Percentiles rank a stretch among this genome's conserved stretches.
Evolutionary conservation across 2,888 invertebrate species (phyloP).

Genomic region (Taphrorychus bicolor): DNA sequence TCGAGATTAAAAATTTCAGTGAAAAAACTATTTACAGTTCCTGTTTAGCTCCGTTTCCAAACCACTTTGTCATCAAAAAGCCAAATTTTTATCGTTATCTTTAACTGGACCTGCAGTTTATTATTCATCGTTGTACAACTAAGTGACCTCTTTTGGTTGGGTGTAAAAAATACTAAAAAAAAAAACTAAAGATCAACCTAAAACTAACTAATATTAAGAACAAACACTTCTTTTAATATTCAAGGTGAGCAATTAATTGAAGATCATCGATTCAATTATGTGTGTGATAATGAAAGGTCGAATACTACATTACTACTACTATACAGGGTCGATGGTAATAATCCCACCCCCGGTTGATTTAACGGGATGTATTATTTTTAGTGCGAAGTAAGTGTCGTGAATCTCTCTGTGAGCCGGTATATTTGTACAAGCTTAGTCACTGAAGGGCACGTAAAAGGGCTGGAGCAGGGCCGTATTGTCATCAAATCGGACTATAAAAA

Average conservation of each 20-base stretch:
- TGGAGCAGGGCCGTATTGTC: slow-evolving; percentile 44
- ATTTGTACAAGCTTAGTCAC: slow-evolving; percentile 56
- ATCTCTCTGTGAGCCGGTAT: slow-evolving; percentile 49
- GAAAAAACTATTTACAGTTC: background rate
- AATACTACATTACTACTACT: background rate
- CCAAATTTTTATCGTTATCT: too few species aligned
- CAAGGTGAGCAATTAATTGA: background rate
- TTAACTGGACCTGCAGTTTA: too few species aligned
- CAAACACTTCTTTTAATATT: background rate
- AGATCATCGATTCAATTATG: background rate
- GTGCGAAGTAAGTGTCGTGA: slow-evolving; percentile 49
- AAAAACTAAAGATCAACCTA: too few species aligned
- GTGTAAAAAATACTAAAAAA: background rate
- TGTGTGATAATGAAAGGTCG: background rate
- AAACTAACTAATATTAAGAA: background rate
- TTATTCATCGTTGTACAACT: too few species aligned
- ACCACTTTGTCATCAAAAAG: too few species aligned
- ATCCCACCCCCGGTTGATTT: slow-evolving; percentile 25
- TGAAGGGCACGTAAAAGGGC: slow-evolving; percentile 41
- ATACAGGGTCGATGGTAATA: background rate
- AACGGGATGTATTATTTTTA: slow-evolving; percentile 48
- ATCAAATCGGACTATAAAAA: too few species aligned
- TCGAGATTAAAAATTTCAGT: background rate
- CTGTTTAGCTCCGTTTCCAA: too few species aligned
- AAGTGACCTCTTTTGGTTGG: too few species aligned